phyloP scores from a whole-genome alignment of 2,797 vertebrate species.

The Mus minutoides region DNA sequence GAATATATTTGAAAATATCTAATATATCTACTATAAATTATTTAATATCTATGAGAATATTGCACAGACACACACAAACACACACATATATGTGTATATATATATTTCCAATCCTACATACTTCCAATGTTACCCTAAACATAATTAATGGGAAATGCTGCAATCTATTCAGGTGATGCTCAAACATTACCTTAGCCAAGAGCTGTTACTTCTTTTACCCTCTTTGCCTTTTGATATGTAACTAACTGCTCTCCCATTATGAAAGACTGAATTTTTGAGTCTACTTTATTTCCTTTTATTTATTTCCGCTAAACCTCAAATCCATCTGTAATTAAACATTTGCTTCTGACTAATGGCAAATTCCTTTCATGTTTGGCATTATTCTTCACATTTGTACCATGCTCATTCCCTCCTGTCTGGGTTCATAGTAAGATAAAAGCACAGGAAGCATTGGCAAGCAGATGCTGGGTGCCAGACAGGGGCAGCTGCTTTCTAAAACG shows the following conservation, averaged over 20 bases:
- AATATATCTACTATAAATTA: not conserved
- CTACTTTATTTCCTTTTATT: conserved; percentile 17
- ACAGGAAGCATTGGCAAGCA: not conserved
- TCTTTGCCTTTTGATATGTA: not conserved
- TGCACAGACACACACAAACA: not conserved
- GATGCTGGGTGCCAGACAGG: not conserved
- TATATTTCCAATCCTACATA: not conserved
- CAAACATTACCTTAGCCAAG: not conserved
- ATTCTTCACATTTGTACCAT: not conserved
- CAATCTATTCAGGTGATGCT: not conserved
- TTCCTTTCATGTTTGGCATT: conserved; percentile 38
- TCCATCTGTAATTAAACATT: conserved; percentile 36
- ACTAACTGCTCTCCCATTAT: not conserved
- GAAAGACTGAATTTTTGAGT: conserved; percentile 6
- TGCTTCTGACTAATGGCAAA: conserved; percentile 55
- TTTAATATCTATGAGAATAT: not conserved
- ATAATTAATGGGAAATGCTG: not conserved
- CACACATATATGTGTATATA: not conserved
- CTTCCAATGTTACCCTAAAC: not conserved
- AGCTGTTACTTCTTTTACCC: not conserved
- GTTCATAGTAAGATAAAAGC: not conserved
- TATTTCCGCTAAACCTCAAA: not conserved
- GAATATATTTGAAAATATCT: not conserved
- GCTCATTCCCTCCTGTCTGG: not conserved
- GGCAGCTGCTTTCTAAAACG: not conserved